A percentile compares a stretch with the other conserved stretches of the same genome.
Evolutionary conservation across 2,797 vertebrate species (phyloP).

Genomic region (Malurus leucopterus): DNA sequence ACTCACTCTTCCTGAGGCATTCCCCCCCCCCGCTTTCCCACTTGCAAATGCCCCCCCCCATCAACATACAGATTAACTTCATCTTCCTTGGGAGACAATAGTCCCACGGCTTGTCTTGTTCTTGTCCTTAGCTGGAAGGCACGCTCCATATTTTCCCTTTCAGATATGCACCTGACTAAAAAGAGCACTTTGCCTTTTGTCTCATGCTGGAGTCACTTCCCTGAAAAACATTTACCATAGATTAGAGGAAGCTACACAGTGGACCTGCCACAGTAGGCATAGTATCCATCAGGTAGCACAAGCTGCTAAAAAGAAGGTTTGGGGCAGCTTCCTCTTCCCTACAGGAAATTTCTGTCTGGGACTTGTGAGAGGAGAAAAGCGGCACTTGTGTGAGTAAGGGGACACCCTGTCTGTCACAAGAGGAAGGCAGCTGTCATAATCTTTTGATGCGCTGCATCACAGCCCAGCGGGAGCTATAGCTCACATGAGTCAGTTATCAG

Average conservation of each 20-base stretch:
- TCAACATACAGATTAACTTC: neutral
- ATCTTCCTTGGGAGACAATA: neutral
- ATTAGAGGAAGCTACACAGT: neutral
- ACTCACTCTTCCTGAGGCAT: neutral
- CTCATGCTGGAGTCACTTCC: neutral
- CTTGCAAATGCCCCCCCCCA: neutral
- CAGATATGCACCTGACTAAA: neutral
- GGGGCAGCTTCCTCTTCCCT: neutral
- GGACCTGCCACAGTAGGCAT: neutral
- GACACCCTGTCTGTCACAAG: neutral
- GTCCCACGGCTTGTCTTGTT: neutral
- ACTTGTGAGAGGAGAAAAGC: neutral
- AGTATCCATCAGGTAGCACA: neutral
- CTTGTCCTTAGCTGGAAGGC: neutral
- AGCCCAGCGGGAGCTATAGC: neutral
- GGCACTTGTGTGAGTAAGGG: neutral
- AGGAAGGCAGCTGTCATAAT: neutral
- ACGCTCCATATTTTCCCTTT: neutral
- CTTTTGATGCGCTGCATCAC: neutral
- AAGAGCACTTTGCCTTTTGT: neutral
- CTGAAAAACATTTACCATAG: neutral
- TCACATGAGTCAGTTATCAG: neutral
- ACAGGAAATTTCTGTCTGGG: neutral
- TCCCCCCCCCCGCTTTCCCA: neutral
- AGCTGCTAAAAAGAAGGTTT: neutral